Evolutionary conservation across 2,888 invertebrate genomes (phyloP).

Genomic region (Caenorhabditis sp.): DNA sequence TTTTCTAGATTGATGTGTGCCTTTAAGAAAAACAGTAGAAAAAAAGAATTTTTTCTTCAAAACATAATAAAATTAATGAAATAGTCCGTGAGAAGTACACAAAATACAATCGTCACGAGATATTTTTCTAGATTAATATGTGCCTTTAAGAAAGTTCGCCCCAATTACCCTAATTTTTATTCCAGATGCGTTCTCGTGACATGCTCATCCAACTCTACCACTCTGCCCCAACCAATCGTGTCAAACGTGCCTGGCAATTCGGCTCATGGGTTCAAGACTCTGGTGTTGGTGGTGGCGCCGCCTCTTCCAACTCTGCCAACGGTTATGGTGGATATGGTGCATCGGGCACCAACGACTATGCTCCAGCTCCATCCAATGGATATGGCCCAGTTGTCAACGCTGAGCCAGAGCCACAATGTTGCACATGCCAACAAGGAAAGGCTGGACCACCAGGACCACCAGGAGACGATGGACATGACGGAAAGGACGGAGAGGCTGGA

Average conservation of each 20-base stretch:
- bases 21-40: too few species aligned
- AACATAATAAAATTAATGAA: too few species aligned
- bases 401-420: constrained; percentile 59
- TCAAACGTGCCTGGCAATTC: constrained; percentile 52
- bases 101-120: too few species aligned
- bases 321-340: constrained; percentile 47
- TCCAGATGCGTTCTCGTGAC: constrained; percentile 60
- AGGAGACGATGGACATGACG: constrained; percentile 45
- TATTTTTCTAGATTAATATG: too few species aligned
- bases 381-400: constrained; percentile 57
- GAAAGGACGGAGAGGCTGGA: constrained; percentile 49
- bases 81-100: too few species aligned
- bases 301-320: neutral
- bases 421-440: constrained; percentile 61
- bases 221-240: constrained; percentile 32
- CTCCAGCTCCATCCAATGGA: constrained; percentile 25
- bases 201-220: constrained; percentile 57
- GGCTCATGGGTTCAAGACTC: constrained; percentile 51
- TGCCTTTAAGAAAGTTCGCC: too few species aligned
- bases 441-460: constrained; percentile 50
- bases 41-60: too few species aligned
- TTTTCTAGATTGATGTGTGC: too few species aligned
- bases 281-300: constrained; percentile 47
- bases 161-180: neutral
- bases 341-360: constrained; percentile 22